phyloP scores from a whole-genome alignment of 1,140 invertebrate species.

The Drosophila erecta region DNA sequence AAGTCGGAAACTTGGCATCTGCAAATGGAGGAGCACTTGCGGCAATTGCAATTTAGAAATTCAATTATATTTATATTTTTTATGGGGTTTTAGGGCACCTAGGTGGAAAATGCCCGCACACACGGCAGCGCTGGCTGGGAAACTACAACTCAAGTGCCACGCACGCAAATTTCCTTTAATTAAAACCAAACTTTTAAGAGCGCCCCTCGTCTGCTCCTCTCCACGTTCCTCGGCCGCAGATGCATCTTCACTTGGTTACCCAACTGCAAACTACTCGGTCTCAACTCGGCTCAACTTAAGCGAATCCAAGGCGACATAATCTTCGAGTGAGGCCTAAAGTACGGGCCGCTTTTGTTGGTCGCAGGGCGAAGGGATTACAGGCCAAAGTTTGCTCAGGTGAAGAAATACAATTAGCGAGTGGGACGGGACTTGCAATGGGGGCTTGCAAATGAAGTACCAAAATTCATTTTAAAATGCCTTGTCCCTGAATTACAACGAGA shows the following conservation, averaged over 20 bases:
- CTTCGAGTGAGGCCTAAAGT: slow-evolving; percentile 33
- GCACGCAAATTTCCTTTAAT: slow-evolving; percentile 81
- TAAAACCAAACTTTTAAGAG: slow-evolving; percentile 81
- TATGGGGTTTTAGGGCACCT: slow-evolving; percentile 24
- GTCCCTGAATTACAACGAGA: background rate
- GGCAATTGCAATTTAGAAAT: slow-evolving; percentile 81
- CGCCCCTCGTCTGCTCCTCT: slow-evolving; percentile 44
- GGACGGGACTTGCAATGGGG: background rate
- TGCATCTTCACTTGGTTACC: slow-evolving; percentile 37
- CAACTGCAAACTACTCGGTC: slow-evolving; percentile 42
- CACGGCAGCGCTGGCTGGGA: slow-evolving; percentile 60
- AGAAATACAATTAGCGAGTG: slow-evolving; percentile 45
- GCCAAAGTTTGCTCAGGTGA: slow-evolving; percentile 40
- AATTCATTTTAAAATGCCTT: background rate
- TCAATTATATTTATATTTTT: slow-evolving; percentile 79
- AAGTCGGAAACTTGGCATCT: slow-evolving; percentile 52
- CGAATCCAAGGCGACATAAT: slow-evolving; percentile 46
- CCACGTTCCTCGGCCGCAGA: slow-evolving; percentile 21
- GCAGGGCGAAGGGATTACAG: slow-evolving; percentile 27
- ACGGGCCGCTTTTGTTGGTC: slow-evolving; percentile 39
- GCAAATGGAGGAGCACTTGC: slow-evolving; percentile 54
- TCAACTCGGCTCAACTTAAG: slow-evolving; percentile 34
- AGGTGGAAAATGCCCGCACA: slow-evolving; percentile 18
- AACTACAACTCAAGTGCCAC: slow-evolving; percentile 79
- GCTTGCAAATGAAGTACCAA: background rate